Evolutionary conservation across 2,797 vertebrate species (phyloP).

Genomic region (Tokudaia tokunoshimensis): DNA sequence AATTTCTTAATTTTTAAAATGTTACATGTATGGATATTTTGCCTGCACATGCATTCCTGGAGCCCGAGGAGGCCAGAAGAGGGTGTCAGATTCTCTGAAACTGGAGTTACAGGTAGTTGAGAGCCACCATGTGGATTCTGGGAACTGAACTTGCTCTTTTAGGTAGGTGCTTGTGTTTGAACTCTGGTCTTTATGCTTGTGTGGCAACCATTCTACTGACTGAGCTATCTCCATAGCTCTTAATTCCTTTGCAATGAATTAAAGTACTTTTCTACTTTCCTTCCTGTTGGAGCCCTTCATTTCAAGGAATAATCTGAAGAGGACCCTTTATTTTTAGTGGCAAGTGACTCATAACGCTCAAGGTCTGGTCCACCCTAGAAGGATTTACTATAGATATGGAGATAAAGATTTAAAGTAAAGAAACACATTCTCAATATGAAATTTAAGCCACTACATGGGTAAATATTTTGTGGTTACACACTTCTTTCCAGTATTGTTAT

Average conservation of each 20-base stretch:
- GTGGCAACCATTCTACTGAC: neutral
- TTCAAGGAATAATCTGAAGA: constrained; percentile 32
- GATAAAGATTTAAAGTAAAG: constrained; percentile 28
- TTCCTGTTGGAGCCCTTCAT: constrained; percentile 29
- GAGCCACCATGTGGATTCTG: neutral
- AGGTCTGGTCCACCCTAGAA: neutral
- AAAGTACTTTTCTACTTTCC: neutral
- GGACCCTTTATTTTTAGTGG: constrained; percentile 30
- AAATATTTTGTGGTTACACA: constrained; percentile 46
- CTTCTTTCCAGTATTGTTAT: constrained; percentile 32
- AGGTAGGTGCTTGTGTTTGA: neutral
- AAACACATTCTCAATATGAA: constrained; percentile 44
- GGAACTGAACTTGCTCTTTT: neutral
- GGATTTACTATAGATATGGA: neutral
- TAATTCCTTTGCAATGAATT: neutral
- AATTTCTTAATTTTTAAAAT: neutral
- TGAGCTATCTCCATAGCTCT: neutral
- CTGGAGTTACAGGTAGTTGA: neutral
- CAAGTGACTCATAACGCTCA: neutral
- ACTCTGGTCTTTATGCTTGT: neutral
- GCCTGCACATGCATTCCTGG: neutral
- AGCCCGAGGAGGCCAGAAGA: neutral
- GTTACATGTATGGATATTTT: neutral
- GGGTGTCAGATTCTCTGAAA: neutral
- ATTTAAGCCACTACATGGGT: neutral